Percentiles rank a stretch among this genome's conserved stretches.
phyloP scores from a whole-genome alignment of 2,888 invertebrate species.

The Metallyticus violacea region DNA sequence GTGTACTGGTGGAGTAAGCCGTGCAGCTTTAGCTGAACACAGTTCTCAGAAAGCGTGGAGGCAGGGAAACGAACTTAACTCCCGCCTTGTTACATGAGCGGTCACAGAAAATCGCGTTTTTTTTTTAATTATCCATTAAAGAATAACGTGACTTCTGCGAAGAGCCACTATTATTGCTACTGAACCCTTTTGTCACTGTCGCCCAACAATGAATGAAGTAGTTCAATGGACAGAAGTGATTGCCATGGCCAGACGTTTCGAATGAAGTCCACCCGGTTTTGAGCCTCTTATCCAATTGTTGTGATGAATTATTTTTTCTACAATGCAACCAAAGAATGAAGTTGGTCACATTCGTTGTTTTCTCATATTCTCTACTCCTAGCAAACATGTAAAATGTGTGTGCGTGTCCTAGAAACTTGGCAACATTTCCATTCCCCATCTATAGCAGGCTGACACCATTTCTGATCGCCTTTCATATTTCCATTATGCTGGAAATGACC shows the following conservation, averaged over 20 bases:
- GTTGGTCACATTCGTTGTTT: not conserved
- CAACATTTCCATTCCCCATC: not conserved
- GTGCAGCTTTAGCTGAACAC: not conserved
- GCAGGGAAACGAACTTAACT: not conserved
- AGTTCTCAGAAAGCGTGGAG: not conserved
- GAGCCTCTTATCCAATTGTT: not conserved
- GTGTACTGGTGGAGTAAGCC: not conserved
- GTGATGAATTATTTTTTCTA: not conserved
- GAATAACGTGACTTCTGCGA: not conserved
- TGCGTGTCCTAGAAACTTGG: not conserved
- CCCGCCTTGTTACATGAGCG: not conserved
- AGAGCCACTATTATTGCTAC: not conserved
- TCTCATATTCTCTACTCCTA: too few relatives aligned
- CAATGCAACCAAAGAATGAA: not conserved
- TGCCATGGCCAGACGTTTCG: not conserved
- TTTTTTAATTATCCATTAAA: not conserved
- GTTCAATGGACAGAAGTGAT: not conserved
- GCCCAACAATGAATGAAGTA: not conserved
- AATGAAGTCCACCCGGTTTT: not conserved
- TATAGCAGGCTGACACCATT: not conserved
- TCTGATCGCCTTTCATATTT: not conserved
- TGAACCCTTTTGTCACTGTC: not conserved
- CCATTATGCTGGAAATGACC: not conserved
- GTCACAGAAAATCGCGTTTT: not conserved
- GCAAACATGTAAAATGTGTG: not conserved